A percentile compares a stretch with the other conserved stretches of the same genome.
Conservation (phyloP, 2,113 vertebrate genomes). For the Guaruba guarouba region DNA sequence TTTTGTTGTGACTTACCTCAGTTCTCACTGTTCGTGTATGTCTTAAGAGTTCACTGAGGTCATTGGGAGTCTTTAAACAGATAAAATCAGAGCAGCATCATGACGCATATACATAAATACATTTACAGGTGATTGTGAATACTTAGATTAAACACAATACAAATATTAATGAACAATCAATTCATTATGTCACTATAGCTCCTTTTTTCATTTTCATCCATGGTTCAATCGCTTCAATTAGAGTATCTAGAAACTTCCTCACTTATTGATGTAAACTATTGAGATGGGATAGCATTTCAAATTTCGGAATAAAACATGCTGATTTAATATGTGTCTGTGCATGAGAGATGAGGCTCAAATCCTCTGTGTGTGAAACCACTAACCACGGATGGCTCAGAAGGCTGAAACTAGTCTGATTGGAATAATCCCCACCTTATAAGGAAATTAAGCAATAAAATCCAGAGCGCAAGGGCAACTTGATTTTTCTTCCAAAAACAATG, state of each 20-base stretch:
- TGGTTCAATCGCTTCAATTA: background rate
- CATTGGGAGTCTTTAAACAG: background rate
- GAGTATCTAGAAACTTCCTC: background rate
- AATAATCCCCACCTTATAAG: background rate
- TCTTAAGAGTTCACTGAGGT: background rate
- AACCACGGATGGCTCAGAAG: background rate
- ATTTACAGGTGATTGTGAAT: background rate
- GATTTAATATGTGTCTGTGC: background rate
- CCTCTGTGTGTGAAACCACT: background rate
- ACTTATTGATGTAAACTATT: background rate
- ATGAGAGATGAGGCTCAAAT: background rate
- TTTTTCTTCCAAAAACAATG: background rate
- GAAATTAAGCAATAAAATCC: background rate
- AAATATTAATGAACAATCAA: background rate
- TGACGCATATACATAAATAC: background rate
- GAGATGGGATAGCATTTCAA: background rate
- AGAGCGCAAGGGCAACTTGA: background rate
- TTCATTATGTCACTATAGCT: background rate
- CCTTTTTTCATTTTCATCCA: background rate
- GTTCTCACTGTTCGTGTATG: background rate
- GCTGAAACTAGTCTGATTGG: background rate
- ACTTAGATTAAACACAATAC: background rate
- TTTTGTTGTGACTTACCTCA: background rate
- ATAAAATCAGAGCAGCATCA: background rate
- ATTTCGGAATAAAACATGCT: background rate